Conservation (phyloP, 2,113 vertebrate species). For the Poecilia latipinna region DNA sequence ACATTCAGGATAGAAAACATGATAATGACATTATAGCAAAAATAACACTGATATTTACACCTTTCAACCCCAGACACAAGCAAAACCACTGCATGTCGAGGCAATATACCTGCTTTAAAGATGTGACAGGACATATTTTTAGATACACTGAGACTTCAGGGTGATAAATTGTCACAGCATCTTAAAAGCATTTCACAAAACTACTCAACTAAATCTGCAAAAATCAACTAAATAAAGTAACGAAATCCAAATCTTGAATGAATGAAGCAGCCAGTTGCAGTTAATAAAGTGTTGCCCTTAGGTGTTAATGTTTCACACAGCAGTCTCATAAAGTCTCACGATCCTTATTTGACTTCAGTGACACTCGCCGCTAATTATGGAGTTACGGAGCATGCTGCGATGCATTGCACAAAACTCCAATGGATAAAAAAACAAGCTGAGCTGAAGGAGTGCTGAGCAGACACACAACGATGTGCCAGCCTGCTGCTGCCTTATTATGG, state of each 20-base stretch:
- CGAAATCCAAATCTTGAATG: background rate
- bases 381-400: conserved; percentile 38
- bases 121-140: background rate
- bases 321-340: conserved; percentile 2
- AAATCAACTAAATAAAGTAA: background rate
- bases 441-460: conserved; percentile 25
- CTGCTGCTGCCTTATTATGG: conserved; percentile 34
- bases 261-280: conserved; percentile 9
- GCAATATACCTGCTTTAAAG: background rate
- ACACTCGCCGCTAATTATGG: conserved; percentile 61
- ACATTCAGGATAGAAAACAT: background rate
- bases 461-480: conserved; percentile 11
- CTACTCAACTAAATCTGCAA: background rate
- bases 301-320: conserved; percentile 5
- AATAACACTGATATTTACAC: background rate
- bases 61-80: background rate
- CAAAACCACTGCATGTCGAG: background rate
- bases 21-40: background rate
- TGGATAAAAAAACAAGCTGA: conserved; percentile 22
- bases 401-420: conserved; percentile 31
- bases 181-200: background rate
- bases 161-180: background rate
- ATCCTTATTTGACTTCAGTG: conserved; percentile 38
- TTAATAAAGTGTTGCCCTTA: conserved; percentile 27
- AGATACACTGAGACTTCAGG: background rate